These are phyloP conservation scores for Zeugodacus cucurbitae DNA, from an alignment of 1,140 invertebrate genomes.

Conservation along the genomic window DNA sequence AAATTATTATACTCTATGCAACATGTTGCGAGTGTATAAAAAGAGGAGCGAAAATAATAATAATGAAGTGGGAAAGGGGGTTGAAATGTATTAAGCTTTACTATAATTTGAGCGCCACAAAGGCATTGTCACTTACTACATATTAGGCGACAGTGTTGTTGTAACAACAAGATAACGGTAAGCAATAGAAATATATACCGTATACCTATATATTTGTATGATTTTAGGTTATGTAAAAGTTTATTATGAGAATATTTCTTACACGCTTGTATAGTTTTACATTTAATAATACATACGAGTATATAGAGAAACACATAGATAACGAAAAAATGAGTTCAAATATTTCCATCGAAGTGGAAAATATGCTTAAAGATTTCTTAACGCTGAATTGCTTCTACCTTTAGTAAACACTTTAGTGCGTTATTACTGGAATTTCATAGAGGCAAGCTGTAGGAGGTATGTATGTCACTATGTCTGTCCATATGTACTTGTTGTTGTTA, in stretches of 20 bases:
- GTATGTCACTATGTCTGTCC: background rate
- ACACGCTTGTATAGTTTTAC: background rate
- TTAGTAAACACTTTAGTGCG: background rate
- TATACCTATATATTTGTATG: background rate
- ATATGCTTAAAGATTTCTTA: conserved; percentile 18
- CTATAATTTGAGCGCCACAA: background rate
- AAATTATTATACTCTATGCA: too few relatives aligned
- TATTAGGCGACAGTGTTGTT: background rate
- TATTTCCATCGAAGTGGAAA: conserved; percentile 11
- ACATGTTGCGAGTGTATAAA: too few relatives aligned
- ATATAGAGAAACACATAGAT: background rate
- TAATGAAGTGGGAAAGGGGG: background rate
- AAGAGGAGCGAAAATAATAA: background rate
- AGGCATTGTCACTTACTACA: background rate
- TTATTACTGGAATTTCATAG: background rate
- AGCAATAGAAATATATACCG: background rate
- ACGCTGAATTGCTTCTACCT: background rate
- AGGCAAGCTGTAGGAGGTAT: background rate
- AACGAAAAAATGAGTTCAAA: background rate
- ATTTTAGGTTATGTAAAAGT: background rate
- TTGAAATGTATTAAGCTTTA: background rate
- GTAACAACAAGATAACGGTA: background rate
- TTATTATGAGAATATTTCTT: background rate
- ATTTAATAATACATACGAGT: background rate
- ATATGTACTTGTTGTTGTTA: background rate